Evolutionary conservation across 30 jellyfish, hydroid and myxozoan genomes (phyloP).

Genomic region (Aurelia aurita): DNA sequence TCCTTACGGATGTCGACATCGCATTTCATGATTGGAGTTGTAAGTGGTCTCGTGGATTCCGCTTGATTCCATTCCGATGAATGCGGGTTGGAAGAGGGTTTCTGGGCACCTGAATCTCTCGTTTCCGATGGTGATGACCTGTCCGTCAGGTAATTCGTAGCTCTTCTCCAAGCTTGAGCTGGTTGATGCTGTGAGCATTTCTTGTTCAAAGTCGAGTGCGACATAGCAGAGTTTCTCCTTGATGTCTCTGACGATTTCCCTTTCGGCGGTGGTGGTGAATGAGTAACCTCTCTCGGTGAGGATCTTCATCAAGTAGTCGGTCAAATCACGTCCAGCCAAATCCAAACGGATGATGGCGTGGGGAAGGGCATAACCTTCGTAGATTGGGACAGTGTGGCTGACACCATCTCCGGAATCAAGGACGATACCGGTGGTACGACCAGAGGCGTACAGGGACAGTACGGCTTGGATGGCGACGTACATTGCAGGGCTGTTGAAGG

Average conservation of each 20-base stretch:
- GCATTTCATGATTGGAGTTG: constrained; percentile 99
- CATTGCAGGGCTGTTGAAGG: constrained; percentile 99
- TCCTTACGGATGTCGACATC: constrained; percentile 99
- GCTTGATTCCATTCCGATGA: constrained; percentile 99
- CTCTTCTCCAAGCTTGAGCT: constrained; percentile 99
- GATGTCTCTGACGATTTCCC: constrained; percentile 99
- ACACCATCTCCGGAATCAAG: constrained; percentile 99
- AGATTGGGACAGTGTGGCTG: constrained; percentile 99
- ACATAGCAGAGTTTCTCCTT: constrained; percentile 99
- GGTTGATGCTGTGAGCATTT: constrained; percentile 98
- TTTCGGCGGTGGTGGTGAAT: constrained; percentile 99
- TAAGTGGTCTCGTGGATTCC: constrained; percentile 99
- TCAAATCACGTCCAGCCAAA: constrained; percentile 99
- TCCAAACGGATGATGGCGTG: constrained; percentile 99
- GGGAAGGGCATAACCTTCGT: constrained; percentile 99
- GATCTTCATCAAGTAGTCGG: constrained; percentile 99
- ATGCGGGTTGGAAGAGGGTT: constrained; percentile 99
- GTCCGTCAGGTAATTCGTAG: constrained; percentile 99
- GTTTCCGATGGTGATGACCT: constrained; percentile 99
- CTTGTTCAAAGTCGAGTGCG: constrained; percentile 99
- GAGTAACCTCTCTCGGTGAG: constrained; percentile 99
- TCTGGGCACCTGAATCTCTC: constrained; percentile 99
- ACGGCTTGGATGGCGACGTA: constrained; percentile 99
- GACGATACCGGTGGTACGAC: constrained; percentile 99
- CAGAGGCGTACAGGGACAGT: constrained; percentile 99